A percentile compares a stretch with the other conserved stretches of the same genome.
Conservation (phyloP, 2,888 invertebrate genomes). For the Mythimna albipuncta region DNA sequence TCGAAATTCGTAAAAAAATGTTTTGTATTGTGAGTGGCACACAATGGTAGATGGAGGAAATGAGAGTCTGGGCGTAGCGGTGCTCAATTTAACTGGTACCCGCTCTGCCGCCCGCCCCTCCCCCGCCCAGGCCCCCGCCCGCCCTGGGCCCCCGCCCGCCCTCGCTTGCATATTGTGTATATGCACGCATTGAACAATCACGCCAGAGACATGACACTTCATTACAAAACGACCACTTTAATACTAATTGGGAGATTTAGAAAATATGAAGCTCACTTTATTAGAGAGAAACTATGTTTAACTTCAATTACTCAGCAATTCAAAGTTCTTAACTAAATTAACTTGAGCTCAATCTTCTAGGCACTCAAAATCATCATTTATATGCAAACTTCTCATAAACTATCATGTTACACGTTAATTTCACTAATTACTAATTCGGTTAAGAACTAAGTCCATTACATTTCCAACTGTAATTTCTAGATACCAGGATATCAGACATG, state of each 20-base stretch:
- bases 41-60: constrained; percentile 89
- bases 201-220: constrained; percentile 70
- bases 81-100: constrained; percentile 89
- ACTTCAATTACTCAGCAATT: constrained; percentile 43
- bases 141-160: constrained; percentile 37
- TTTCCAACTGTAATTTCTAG: constrained; percentile 34
- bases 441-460: constrained; percentile 35
- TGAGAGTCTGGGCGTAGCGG: constrained; percentile 88
- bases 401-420: constrained; percentile 27
- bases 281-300: constrained; percentile 28
- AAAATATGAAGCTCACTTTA: constrained; percentile 29
- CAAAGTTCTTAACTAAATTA: constrained; percentile 47
- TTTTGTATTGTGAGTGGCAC: constrained; percentile 89
- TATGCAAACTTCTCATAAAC: constrained; percentile 26
- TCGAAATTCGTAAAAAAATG: constrained; percentile 89
- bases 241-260: constrained; percentile 48
- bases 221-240: constrained; percentile 58
- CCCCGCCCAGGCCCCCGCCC: constrained; percentile 50
- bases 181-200: constrained; percentile 78
- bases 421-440: constrained; percentile 35
- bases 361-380: constrained; percentile 32
- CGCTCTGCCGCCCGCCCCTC: constrained; percentile 68
- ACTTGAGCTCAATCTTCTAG: constrained; percentile 32
- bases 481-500: constrained; percentile 51
- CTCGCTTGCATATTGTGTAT: constrained; percentile 71